Conservation (phyloP, 2,888 invertebrate genomes). For the Anaspis maculata region DNA sequence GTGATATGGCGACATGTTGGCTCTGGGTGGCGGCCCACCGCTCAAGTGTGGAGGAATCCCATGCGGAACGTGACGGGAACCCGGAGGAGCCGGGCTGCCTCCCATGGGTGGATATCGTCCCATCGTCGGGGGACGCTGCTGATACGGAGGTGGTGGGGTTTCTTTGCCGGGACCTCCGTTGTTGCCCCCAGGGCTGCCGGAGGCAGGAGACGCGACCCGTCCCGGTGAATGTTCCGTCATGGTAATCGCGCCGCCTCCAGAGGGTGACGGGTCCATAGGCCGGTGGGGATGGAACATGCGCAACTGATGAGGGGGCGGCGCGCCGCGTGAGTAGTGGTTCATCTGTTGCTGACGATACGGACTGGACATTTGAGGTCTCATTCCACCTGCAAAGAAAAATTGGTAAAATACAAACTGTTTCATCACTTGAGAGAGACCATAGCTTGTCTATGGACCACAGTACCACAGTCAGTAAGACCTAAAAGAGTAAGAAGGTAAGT, state of each 20-base stretch:
- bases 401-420: no score
- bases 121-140: conserved; percentile 7
- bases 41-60: conserved; percentile 17
- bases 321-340: conserved; percentile 25
- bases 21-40: conserved; percentile 33
- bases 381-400: conserved; percentile 15
- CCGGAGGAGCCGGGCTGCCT: conserved; percentile 36
- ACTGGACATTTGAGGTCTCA: conserved; percentile 17
- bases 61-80: conserved; percentile 26
- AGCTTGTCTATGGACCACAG: no score
- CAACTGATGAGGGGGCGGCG: conserved; percentile 15
- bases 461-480: no score
- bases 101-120: conserved; percentile 29
- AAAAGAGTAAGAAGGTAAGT: no score
- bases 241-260: conserved; percentile 46
- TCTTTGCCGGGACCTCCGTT: no score
- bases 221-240: conserved; percentile 36
- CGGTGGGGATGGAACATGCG: conserved; percentile 43
- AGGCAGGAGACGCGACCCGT: conserved; percentile 34
- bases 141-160: conserved; percentile 26
- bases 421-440: no score
- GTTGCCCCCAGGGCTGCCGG: conserved; percentile 34
- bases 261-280: conserved; percentile 48
- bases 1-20: conserved; percentile 29
- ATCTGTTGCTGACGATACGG: conserved; percentile 27